These are phyloP conservation scores for Diorhabda elongata DNA, from an alignment of 1,140 invertebrate genomes.

Conservation along the genomic window DNA sequence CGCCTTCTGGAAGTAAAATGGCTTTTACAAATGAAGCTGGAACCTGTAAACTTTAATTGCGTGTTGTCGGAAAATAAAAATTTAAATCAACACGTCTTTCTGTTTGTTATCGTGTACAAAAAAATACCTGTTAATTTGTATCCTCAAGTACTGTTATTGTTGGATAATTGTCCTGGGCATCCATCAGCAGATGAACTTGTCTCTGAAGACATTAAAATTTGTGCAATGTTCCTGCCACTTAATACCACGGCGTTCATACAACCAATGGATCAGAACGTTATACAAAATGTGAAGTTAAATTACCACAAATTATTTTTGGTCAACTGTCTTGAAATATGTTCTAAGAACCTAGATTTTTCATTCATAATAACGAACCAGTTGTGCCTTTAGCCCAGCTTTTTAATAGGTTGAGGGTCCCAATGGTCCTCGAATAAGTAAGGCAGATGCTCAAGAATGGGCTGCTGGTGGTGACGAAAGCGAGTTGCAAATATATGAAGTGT, in stretches of 20 bases:
- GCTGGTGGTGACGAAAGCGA: too few species aligned
- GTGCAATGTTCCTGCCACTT: constrained; percentile 45
- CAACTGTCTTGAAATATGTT: constrained; percentile 21
- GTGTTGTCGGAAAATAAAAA: constrained; percentile 31
- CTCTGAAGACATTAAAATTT: constrained; percentile 39
- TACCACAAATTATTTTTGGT: constrained; percentile 23
- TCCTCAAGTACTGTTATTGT: constrained; percentile 13
- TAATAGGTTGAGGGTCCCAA: too few species aligned
- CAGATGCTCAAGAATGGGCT: too few species aligned
- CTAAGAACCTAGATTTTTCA: constrained; percentile 17
- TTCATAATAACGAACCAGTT: constrained; percentile 4
- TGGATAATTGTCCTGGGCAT: too few species aligned
- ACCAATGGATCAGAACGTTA: constrained; percentile 21
- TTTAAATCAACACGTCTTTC: constrained; percentile 28
- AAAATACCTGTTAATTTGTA: constrained; percentile 32
- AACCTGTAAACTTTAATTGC: constrained; percentile 40
- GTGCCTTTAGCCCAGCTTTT: too few species aligned
- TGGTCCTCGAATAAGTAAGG: too few species aligned
- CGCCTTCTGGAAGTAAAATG: constrained; percentile 27
- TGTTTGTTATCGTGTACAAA: constrained; percentile 39
- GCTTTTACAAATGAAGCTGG: constrained; percentile 43
- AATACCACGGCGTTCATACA: constrained; percentile 43
- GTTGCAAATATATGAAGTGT: too few species aligned
- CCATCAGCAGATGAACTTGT: too few species aligned
- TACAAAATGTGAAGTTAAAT: constrained; percentile 27